Evolutionary conservation across 2,113 vertebrate genomes (phyloP).

Genomic region (Cavia porcellus): DNA sequence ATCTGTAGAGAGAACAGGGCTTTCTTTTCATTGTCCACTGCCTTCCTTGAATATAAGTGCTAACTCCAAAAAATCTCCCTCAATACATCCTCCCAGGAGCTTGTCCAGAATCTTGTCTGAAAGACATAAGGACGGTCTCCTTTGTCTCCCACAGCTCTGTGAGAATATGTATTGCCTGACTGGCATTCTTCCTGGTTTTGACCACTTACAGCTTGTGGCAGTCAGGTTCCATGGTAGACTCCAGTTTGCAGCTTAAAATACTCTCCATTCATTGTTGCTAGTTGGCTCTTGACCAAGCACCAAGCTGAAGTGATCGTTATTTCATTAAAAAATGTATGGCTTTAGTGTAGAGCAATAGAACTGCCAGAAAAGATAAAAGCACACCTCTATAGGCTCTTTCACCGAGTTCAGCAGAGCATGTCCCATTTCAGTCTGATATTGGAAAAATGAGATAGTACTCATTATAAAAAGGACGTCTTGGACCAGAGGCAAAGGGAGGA

Average conservation of each 20-base stretch:
- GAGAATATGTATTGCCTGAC: slow-evolving; percentile 28
- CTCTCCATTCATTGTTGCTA: neutral
- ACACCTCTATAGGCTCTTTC: neutral
- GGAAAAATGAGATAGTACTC: neutral
- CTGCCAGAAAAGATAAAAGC: neutral
- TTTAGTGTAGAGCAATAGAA: slow-evolving; percentile 5
- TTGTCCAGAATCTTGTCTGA: slow-evolving; percentile 51
- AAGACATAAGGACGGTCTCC: neutral
- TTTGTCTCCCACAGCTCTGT: neutral
- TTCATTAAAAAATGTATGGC: slow-evolving; percentile 70
- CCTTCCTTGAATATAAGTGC: slow-evolving; percentile 23
- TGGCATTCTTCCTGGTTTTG: slow-evolving; percentile 74
- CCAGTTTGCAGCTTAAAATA: neutral
- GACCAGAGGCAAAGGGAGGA: neutral
- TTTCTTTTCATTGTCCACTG: neutral
- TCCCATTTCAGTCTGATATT: neutral
- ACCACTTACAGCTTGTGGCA: slow-evolving; percentile 66
- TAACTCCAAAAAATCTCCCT: neutral
- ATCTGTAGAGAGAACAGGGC: neutral
- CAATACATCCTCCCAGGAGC: neutral
- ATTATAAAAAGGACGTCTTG: neutral
- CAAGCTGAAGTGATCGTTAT: slow-evolving; percentile 15
- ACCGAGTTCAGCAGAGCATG: neutral
- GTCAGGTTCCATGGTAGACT: slow-evolving; percentile 39
- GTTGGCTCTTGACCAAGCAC: neutral